A percentile compares a stretch with the other conserved stretches of the same genome.
Conservation (phyloP, 53 echinoderm and acorn worm species). For the Patiria pectinifera region DNA sequence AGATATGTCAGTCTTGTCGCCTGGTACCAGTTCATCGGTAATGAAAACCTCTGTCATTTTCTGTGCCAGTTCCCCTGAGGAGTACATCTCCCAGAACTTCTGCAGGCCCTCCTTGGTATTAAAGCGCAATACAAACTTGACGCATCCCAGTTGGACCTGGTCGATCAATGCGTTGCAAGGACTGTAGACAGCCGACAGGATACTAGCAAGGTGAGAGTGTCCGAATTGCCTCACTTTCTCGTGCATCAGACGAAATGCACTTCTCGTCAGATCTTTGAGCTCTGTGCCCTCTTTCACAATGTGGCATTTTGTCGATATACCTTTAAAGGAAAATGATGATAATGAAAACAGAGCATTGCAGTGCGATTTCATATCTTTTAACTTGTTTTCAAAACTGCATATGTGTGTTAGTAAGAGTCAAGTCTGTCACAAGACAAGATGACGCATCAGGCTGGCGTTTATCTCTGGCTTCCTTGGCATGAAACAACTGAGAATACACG, state of each 20-base stretch:
- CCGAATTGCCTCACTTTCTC: neutral
- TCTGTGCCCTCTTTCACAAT: neutral
- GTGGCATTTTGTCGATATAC: neutral
- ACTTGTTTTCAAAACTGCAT: too few relatives aligned
- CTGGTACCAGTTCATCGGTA: neutral
- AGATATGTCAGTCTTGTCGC: neutral
- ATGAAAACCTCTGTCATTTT: neutral
- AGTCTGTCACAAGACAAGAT: too few relatives aligned
- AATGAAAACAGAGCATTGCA: too few relatives aligned
- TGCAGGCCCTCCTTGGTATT: neutral
- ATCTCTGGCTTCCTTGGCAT: too few relatives aligned
- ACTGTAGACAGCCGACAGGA: neutral
- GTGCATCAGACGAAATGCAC: neutral
- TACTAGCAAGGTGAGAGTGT: neutral
- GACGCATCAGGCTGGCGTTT: too few relatives aligned
- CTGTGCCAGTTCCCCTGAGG: neutral
- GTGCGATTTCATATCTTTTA: too few relatives aligned
- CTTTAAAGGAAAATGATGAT: neutral
- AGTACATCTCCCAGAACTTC: neutral
- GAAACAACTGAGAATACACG: too few relatives aligned
- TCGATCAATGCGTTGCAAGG: neutral
- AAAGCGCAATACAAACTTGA: neutral
- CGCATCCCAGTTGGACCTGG: neutral
- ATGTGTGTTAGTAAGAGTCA: too few relatives aligned
- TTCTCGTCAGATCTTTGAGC: neutral